Evolutionary conservation across 2,888 invertebrate genomes (phyloP), one percentile per base, ranked within the genome.

Genomic region (Chymomyza caudatula): DNA sequence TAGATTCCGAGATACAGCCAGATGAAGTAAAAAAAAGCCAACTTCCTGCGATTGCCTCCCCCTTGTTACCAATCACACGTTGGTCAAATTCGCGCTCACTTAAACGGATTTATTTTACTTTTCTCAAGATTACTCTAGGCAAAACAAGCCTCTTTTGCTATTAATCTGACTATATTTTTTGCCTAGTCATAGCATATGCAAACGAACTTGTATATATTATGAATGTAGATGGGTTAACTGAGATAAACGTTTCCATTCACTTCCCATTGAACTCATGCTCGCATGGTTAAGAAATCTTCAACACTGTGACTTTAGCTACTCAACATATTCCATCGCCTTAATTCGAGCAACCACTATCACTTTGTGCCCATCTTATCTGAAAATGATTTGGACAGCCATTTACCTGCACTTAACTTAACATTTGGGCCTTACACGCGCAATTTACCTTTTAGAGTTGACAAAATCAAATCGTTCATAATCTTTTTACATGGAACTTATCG

Each of bases 371-470:
- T 37, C 29, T 37, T 37, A 37, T 3, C 4, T 25, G 25, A 25
- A 25, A 25, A 25, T 25, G 25, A 25, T 25, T 25, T 25, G 25
- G 4, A 25, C 6, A 25, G 25, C 4, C 25, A 25, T 25, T 25
- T 65, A 47, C 65, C 67, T 78, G 60, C 65, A 62, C 71, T 71
- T 63, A 78, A 78, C 81, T 81, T 76, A 51, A 64, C 22, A 56
- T 73, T 67, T 60, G 62, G 43, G n/a, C 68, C 65, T 69, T 25
- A 20, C 0, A 13, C 13, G 15, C 25, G 53, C 17, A 44, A 25
- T 25, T 44, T 17, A 13, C 8, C 17, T 44, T 5, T 13, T 8
- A 49, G 3, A 52, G 23, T 73, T 63, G 63, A 62, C 52, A 63
- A 65, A 66, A 74, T 70, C 52, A 66, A 64, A 68, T 66, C 60